Base-by-base conservation (phyloP, 2,888 invertebrate species). In the Coremacera marginata region DNA sequence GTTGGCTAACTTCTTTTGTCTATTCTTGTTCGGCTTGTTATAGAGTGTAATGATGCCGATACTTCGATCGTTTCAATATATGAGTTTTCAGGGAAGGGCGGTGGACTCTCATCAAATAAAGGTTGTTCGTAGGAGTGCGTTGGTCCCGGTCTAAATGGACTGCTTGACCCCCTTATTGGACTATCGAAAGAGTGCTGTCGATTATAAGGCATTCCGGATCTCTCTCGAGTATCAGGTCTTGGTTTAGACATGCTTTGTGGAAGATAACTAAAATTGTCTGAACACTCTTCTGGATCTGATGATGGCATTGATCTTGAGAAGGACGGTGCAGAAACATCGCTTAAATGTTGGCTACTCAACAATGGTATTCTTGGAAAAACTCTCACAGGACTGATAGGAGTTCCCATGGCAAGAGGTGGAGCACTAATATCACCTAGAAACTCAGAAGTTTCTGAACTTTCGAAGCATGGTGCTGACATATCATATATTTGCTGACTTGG, bases 401-500 rank as follows among this genome's bases (percentile, higher is more conserved):
- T 37, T 37, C n/a, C 62, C 22, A 62, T 37, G 5, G 55, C 55
- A 19, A 22, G 55, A 1, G 3, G 22, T 8, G 51, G 51, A 68
- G 51, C 14, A 68, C 51, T 51, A 14, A 51, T 16, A n/a, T 70
- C 70, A 31, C n/a, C 34, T 3, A 55, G n/a, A 31, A 7, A 70
- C n/a, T 52, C 52, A 2, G 72, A 72, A 19, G 60, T 7, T 60
- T 49, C 7, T 16, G 72, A 44, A 25, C 16, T 49, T 49, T 1
- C 2, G 52, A 52, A 78, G 0, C 27, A 68, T 44, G 78, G 78
- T 11, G 72, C 76, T 5, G 76, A 73, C 57, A 78, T 22, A 7
- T 73, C 70, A 19, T 8, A 8, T 19, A 78, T 22, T 37, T 78
- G 78, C 31, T 78, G 60, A 2, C 44, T 37, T 14, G 78, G 78